Evolutionary conservation across 2,113 vertebrate species (phyloP), one percentile per base, ranked within the genome.

Genomic region (Clarias macrocephalus): DNA sequence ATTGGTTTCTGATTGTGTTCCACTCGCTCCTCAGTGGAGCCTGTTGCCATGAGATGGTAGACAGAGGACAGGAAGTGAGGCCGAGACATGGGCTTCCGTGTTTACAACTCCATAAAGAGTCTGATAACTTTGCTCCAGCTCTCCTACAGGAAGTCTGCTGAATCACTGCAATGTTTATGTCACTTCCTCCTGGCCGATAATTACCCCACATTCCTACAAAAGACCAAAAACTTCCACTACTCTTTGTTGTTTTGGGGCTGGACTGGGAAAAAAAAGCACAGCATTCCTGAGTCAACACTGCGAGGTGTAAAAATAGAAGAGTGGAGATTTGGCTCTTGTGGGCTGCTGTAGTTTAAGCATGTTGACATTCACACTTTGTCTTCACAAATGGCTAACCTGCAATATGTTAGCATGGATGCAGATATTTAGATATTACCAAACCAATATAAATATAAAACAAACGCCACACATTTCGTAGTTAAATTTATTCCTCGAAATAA

Each of bases 401-500:
- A 68, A 63, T 63, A 63, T 1, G 59, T 65, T 65, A n/a, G 21
- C 21, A 62, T 62, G 21, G 59, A 21, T 23, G 23, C 59, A 21
- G 11, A 62, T 8, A 59, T 48, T 7, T 48, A 48, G 48, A 7
- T 48, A 48, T 48, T 48, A 48, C 13, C 11, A 15, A 59, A 59
- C 3, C 57, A 59, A 15, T 59, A 59, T 59, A 59, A 15, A 59
- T 59, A 48, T 48, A 48, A 48, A 48, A 6, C 7, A 56, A 83
- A 52, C 21, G 89, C 72, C 88, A 88, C 70, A 80, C 19, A 12
- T 79, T 92, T 90, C 90, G 57, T 90, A 91, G 91, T 92, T 94
- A 91, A 88, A 92, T 94, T 94, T 94, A 92, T 94, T 95, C 80
- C 86, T 63, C 23, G 80, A 48, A 62, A 88, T 72, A 88, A 91